phyloP scores from a whole-genome alignment of 2,113 vertebrate genomes.

The Variabilichromis moorii region DNA sequence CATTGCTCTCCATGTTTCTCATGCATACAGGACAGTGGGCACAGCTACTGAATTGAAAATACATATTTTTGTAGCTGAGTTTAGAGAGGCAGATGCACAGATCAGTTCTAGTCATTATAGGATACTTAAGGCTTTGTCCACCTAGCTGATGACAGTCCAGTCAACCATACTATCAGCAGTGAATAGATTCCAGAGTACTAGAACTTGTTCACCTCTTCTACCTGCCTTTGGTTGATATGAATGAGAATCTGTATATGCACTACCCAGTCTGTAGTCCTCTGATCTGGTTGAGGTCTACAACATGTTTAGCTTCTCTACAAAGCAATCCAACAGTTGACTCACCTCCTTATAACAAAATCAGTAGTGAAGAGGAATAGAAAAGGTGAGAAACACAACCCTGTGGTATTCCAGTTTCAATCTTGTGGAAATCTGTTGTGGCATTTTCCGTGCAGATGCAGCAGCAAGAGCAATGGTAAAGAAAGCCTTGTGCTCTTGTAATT shows the following conservation, averaged over 20 bases:
- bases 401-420: background rate
- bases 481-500: background rate
- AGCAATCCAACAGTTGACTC: background rate
- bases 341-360: background rate
- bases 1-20: background rate
- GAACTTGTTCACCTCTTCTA: background rate
- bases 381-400: background rate
- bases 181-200: background rate
- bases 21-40: background rate
- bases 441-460: background rate
- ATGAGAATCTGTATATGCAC: background rate
- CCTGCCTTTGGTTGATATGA: background rate
- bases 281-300: background rate
- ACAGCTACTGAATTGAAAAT: background rate
- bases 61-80: background rate
- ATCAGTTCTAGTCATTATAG: background rate
- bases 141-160: background rate
- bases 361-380: background rate
- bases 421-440: background rate
- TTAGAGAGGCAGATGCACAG: background rate
- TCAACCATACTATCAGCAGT: background rate
- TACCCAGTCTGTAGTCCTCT: background rate
- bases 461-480: accelerated
- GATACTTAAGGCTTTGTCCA: background rate
- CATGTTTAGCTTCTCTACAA: background rate